A percentile compares a stretch with the other conserved stretches of the same genome.
Conservation (phyloP, 2,113 vertebrate species). For the Prinia subflava region DNA sequence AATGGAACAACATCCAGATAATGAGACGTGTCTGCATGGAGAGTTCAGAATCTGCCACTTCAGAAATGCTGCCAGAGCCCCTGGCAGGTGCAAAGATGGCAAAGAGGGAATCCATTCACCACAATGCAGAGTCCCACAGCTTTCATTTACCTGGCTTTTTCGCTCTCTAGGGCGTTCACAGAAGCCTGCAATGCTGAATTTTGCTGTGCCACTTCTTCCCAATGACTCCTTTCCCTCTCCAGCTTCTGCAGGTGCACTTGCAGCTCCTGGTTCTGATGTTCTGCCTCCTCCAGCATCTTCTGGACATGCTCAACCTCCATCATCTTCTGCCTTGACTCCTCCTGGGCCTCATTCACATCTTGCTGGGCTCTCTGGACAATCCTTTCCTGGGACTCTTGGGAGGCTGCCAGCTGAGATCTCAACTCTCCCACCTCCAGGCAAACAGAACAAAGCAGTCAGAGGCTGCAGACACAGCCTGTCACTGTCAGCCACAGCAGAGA, state of each 20-base stretch:
- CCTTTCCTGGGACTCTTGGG: neutral
- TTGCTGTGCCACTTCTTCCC: neutral
- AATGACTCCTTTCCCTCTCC: neutral
- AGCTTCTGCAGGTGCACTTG: neutral
- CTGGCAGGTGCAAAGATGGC: too few relatives aligned
- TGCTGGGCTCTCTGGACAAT: conserved; percentile 24
- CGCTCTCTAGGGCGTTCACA: too few relatives aligned
- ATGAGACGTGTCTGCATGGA: too few relatives aligned
- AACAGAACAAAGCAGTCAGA: neutral
- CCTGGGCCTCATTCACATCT: conserved; percentile 44
- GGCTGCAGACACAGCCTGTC: neutral
- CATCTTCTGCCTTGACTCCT: neutral
- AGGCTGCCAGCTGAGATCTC: conserved; percentile 44
- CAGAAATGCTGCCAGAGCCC: too few relatives aligned
- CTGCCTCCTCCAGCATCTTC: neutral
- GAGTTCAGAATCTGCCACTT: too few relatives aligned
- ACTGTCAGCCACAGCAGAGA: neutral
- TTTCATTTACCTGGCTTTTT: too few relatives aligned
- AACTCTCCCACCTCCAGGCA: conserved; percentile 39
- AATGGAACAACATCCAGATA: too few relatives aligned
- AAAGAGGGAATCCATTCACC: too few relatives aligned
- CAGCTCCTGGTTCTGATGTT: neutral
- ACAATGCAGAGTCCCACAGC: too few relatives aligned
- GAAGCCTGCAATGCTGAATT: neutral
- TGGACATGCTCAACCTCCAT: neutral